Conservation (phyloP, 2,888 invertebrate genomes). For the Eurytoma adleriae region DNA sequence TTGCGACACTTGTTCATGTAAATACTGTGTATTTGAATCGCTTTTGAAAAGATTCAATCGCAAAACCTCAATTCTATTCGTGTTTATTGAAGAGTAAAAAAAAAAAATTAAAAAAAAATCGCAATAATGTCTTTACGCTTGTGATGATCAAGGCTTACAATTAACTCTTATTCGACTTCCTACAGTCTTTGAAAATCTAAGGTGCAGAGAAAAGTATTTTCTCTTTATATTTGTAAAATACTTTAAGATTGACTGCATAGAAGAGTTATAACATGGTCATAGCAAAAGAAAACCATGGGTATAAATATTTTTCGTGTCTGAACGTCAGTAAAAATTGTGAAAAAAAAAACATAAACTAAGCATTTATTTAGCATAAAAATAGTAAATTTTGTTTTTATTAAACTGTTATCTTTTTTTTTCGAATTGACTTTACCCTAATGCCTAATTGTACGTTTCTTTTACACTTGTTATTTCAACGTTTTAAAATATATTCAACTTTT, state of each 20-base stretch:
- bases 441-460: constrained; percentile 13
- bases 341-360: constrained; percentile 1
- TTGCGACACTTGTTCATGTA: constrained; percentile 42
- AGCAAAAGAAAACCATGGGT: background rate
- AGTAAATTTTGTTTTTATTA: constrained; percentile 21
- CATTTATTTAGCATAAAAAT: constrained; percentile 10
- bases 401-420: background rate
- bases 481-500: background rate
- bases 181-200: background rate
- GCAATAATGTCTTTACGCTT: background rate
- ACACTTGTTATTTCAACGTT: constrained; percentile 8
- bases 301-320: constrained; percentile 9
- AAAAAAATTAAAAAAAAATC: constrained; percentile 1
- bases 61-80: constrained; percentile 10
- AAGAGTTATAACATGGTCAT: background rate
- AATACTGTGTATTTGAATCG: constrained; percentile 41
- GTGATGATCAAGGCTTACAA: background rate
- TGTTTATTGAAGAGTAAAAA: constrained; percentile 27
- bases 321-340: background rate
- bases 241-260: background rate
- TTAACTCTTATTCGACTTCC: constrained; percentile 15
- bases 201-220: constrained; percentile 17
- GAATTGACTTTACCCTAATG: background rate
- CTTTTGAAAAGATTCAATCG: constrained; percentile 24
- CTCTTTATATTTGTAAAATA: constrained; percentile 34